A percentile compares a stretch with the other conserved stretches of the same genome.
Evolutionary conservation across 53 echinoderm and acorn worm species (phyloP).

Genomic region (Mesocentrotus franciscanus): DNA sequence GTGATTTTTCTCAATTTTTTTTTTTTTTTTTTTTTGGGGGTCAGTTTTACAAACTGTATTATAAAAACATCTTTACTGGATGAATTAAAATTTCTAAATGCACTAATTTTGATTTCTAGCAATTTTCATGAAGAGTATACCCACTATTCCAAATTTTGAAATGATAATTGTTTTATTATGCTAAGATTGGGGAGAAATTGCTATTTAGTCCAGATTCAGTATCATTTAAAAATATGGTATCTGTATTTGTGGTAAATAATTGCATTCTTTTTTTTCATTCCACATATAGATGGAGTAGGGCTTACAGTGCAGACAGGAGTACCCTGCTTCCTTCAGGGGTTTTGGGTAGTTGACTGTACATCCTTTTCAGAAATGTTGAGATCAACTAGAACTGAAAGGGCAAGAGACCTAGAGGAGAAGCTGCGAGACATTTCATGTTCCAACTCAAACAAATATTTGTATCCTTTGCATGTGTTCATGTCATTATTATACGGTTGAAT

Average conservation of each 20-base stretch:
- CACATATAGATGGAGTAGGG: slow-evolving; percentile 38
- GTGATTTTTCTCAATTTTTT: background rate
- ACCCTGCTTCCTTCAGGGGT: slow-evolving; percentile 3
- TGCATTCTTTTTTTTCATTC: background rate
- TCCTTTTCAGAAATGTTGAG: slow-evolving; percentile 10
- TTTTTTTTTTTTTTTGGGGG: background rate
- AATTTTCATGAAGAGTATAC: no score
- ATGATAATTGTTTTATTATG: no score
- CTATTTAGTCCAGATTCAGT: no score
- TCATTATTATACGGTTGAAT: background rate
- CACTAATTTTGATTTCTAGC: no score
- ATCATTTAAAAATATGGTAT: no score
- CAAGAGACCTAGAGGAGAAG: background rate
- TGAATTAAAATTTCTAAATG: no score
- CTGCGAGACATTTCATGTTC: background rate
- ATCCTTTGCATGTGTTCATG: slow-evolving; percentile 14
- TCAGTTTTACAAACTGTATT: no score
- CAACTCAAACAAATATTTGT: slow-evolving; percentile 23
- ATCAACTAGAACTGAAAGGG: background rate
- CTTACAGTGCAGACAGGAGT: background rate
- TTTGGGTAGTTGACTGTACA: slow-evolving; percentile 46
- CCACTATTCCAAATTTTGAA: no score
- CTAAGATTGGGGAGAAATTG: no score
- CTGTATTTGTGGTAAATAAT: background rate
- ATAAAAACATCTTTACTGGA: no score